These are phyloP conservation scores for Micromys minutus DNA, from an alignment of 2,113 vertebrate genomes.

Conservation along the genomic window DNA sequence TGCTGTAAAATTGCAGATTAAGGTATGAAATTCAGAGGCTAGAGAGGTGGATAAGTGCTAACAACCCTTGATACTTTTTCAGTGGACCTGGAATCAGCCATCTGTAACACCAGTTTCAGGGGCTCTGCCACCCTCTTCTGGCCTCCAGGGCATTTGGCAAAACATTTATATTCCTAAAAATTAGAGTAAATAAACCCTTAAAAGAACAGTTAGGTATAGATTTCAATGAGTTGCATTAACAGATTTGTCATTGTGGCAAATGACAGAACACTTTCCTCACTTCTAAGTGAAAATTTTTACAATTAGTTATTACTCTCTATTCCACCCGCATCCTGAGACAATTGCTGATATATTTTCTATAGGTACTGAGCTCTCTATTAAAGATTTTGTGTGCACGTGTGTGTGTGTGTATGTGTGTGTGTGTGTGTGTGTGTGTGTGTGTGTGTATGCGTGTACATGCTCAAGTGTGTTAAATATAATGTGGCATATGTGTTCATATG, in stretches of 20 bases:
- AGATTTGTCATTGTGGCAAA: background rate
- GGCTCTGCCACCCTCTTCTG: background rate
- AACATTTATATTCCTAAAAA: background rate
- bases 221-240: background rate
- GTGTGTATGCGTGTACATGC: background rate
- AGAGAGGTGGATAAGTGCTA: background rate
- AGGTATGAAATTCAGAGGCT: background rate
- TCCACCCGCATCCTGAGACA: background rate
- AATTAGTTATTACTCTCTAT: background rate
- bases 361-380: background rate
- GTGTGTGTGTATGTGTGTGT: background rate
- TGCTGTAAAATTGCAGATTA: background rate
- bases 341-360: background rate
- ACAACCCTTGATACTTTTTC: background rate
- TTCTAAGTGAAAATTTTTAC: background rate
- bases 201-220: background rate
- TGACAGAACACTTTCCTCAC: background rate
- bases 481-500: background rate
- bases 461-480: background rate
- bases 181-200: background rate
- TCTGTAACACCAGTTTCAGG: background rate
- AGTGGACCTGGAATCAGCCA: background rate
- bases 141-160: background rate
- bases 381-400: background rate
- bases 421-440: background rate